phyloP scores from a whole-genome alignment of 64 coral and sea anemone genomes.

The Stichodactyla mertensii region DNA sequence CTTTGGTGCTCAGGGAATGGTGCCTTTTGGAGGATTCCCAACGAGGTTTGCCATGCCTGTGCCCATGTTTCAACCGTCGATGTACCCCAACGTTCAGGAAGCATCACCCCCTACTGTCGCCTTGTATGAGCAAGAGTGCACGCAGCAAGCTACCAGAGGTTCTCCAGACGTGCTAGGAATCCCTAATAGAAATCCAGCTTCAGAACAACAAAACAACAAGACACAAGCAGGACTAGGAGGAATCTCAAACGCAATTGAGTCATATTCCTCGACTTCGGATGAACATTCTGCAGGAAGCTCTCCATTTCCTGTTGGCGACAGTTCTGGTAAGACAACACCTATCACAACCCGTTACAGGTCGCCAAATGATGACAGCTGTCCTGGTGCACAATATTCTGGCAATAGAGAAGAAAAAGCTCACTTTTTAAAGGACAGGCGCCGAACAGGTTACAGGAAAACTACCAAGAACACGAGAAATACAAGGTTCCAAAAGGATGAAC shows the following conservation, averaged over 20 bases:
- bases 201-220: background rate
- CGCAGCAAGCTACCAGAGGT: background rate
- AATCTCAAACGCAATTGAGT: background rate
- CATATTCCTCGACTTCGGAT: background rate
- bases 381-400: background rate
- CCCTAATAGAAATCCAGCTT: background rate
- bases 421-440: background rate
- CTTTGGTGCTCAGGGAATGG: background rate
- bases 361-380: background rate
- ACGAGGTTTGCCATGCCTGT: background rate
- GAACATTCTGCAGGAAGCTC: slow-evolving; percentile 7
- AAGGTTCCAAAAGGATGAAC: background rate
- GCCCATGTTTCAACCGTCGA: background rate
- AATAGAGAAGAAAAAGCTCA: background rate
- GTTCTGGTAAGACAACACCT: background rate
- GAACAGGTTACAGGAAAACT: background rate
- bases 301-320: background rate
- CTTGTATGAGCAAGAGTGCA: background rate
- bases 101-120: background rate
- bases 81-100: background rate
- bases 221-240: background rate
- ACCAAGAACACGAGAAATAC: background rate
- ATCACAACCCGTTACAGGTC: background rate
- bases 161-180: slow-evolving; percentile 22
- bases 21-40: slow-evolving; percentile 7